Evolutionary conservation across 2,113 vertebrate genomes (phyloP), one percentile per base, ranked within the genome.

Genomic region (Megaceryle maxima): DNA sequence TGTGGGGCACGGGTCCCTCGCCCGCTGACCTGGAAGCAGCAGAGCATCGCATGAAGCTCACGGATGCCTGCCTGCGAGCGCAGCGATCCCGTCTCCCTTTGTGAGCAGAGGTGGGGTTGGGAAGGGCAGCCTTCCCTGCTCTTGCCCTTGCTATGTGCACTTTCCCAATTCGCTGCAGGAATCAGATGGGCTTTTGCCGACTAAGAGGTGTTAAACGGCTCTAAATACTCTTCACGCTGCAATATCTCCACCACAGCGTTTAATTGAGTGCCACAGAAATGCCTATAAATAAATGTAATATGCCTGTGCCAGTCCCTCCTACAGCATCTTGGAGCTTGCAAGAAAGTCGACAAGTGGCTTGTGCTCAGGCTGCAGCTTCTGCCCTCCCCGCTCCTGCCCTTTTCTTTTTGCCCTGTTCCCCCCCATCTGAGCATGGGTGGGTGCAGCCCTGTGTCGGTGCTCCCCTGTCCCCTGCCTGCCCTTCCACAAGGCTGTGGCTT

Each of bases 221-320:
- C 92, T 93, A 83, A 94, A 94, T 88, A 93, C 93, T 96, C 93
- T 83, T 94, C 94, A 74, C 51, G 24, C 92, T 83, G 92, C 96
- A 95, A 80, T 93, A 88, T 93, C 92, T 93, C 93, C 93, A 74
- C 93, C 96, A 86, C 92, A 51, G 94, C 64, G 20, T 95, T 97
- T 93, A 96, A 95, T 94, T 77, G 95, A 97, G 96, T 93, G 96
- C 94, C 94, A 95, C 83, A 92, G 96, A 77, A 96, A 93, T 77
- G 90, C 92, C 95, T 95, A 93, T 95, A 96, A 96, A 96, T 96
- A 97, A 94, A 90, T 15, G 72, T 57, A 90, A 56, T 80, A 39
- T 14, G 75, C 93, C 87, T 83, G 70, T 94, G 94, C 94, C 95
- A 91, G 93, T n/a, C 48, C 93, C 94, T 96, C 96, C 95, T 69